Evolutionary conservation across 2,113 vertebrate genomes (phyloP).

Genomic region (Tonatia bakeri): DNA sequence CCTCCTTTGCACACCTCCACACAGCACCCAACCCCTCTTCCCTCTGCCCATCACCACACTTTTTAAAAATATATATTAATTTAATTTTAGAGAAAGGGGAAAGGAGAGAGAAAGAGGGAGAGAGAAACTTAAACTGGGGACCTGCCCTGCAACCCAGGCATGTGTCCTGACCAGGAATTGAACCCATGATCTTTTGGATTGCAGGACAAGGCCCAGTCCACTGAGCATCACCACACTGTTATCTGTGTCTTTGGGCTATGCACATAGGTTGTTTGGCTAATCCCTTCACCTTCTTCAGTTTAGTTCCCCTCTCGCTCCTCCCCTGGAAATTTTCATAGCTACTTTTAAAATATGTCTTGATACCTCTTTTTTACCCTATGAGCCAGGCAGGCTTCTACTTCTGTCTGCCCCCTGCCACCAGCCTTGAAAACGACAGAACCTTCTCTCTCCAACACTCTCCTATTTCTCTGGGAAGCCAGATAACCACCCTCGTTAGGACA

Average conservation of each 20-base stretch:
- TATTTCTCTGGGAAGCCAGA: not conserved
- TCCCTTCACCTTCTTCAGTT: not conserved
- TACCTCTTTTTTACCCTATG: not conserved
- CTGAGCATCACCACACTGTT: no score
- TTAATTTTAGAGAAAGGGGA: not conserved
- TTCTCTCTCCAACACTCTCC: not conserved
- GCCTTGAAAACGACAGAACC: not conserved
- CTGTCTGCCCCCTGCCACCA: not conserved
- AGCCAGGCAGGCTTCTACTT: not conserved
- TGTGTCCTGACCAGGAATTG: no score
- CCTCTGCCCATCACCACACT: no score
- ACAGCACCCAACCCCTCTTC: no score
- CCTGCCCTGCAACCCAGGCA: no score
- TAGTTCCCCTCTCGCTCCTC: no score
- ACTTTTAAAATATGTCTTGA: not conserved
- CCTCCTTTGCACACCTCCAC: no score
- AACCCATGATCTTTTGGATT: no score
- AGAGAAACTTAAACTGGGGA: not conserved
- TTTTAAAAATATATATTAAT: no score
- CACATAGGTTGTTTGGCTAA: no score
- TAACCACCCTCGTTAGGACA: conserved; percentile 46
- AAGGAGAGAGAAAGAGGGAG: not conserved
- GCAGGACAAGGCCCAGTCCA: no score
- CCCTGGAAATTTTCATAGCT: not conserved
- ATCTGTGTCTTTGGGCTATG: no score